Evolutionary conservation across 2,888 invertebrate species (phyloP), one percentile per base, ranked within the genome.

Genomic region (Cotesia congregata): DNA sequence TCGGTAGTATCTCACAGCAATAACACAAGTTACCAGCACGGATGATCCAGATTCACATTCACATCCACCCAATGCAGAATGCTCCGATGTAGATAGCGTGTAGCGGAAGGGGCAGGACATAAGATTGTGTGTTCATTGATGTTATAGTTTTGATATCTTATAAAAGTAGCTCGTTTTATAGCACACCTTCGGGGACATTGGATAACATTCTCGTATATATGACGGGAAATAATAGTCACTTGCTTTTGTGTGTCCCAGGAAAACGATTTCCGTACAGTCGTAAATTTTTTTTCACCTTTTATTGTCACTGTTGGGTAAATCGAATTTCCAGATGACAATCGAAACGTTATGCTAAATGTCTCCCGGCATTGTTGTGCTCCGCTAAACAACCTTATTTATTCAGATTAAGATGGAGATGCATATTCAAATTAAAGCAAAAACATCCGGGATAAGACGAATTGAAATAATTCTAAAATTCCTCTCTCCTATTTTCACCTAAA

Each of bases 61-160:
- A 50, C 12, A 50, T 50, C 30, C 30, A 30, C 30, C 30, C 30
- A 12, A 50, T 12, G 12, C 50, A 50, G 1, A 50, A 12, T 30
- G 3, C 30, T 30, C 3, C 2, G 50, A 50, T 50, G 12, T 50
- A 50, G 50, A 50, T 50, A 12, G 50, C 12, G 4, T 7, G 7
- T 7, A 12, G 4, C 30, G 30, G 30, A 30, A 30, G 12, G 65
- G 38, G 5, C 17, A 65, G 65, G 65, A 65, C 65, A 65, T 65
- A 38, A 65, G 65, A 38, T 38, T 30, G 65, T 38, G 65, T 65
- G 30, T 65, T 38, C 65, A 65, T 65, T 65, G 65, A 65, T 65
- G 65, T 20, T 65, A 65, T 65, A 38, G 65, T 30, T 38, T 65
- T 65, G 65, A 65, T 65, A 65, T 65, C 65, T 12, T 20, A 17